phyloP scores from a whole-genome alignment of 1,140 invertebrate genomes.

The Pseudachorutes palmiensis region DNA sequence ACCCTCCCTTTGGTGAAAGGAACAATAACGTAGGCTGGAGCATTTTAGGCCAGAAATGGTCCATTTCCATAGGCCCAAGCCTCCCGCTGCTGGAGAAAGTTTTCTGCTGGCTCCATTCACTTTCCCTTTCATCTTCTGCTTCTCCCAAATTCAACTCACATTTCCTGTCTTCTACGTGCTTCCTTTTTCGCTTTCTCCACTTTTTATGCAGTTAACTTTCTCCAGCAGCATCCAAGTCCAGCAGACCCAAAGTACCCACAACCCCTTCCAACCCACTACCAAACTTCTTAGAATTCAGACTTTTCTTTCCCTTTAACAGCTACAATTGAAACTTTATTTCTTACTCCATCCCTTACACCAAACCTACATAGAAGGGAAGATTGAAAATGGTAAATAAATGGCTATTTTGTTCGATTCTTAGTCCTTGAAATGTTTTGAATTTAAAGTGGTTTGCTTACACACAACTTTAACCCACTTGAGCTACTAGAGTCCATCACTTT shows the following conservation, averaged over 20 bases:
- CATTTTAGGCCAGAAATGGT: background rate
- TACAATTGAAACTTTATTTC: background rate
- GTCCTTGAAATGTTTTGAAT: background rate
- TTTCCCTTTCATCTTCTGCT: background rate
- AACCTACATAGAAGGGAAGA: background rate
- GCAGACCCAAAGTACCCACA: background rate
- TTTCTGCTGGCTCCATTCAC: background rate
- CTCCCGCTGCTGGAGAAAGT: background rate
- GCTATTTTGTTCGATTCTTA: background rate
- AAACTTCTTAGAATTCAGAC: background rate
- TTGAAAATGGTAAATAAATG: background rate
- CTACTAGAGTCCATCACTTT: background rate
- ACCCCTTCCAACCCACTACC: background rate
- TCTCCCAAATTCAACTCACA: background rate
- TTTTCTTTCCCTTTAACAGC: background rate
- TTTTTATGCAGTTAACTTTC: background rate
- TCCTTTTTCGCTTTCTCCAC: background rate
- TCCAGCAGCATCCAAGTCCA: no score
- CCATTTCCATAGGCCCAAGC: background rate
- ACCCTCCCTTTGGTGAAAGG: no score
- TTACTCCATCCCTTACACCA: background rate
- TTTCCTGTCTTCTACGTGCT: slow-evolving; percentile 1
- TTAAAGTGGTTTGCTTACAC: background rate
- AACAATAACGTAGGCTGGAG: background rate
- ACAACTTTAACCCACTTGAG: background rate